Evolutionary conservation across 2,888 invertebrate genomes (phyloP).

Genomic region (Ophion ventricosus): DNA sequence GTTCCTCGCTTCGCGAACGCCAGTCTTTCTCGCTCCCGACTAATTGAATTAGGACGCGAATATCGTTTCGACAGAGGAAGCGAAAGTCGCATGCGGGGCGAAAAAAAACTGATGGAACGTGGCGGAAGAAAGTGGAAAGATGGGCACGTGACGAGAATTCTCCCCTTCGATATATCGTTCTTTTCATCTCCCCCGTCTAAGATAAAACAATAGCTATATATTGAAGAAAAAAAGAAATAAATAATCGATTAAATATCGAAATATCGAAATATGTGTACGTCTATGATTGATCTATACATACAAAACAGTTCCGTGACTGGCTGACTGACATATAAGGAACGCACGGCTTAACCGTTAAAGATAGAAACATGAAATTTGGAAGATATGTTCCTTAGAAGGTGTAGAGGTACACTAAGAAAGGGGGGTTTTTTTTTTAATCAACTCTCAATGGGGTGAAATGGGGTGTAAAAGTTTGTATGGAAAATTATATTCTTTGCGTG

Average conservation of each 20-base stretch:
- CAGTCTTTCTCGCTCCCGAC: constrained; percentile 6
- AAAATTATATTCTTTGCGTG: too few relatives aligned
- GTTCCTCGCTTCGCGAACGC: constrained; percentile 5
- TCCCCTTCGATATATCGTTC: background rate
- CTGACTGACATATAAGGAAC: too few relatives aligned
- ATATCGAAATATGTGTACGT: too few relatives aligned
- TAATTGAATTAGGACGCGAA: constrained; percentile 54
- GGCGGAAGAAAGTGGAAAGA: background rate
- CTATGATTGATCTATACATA: background rate
- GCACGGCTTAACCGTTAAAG: too few relatives aligned
- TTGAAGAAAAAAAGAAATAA: background rate
- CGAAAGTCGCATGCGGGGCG: constrained; percentile 28
- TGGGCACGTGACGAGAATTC: constrained; percentile 55
- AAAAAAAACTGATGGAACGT: constrained; percentile 34
- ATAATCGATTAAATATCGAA: background rate
- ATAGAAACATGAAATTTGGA: too few relatives aligned
- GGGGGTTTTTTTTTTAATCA: too few relatives aligned
- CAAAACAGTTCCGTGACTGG: too few relatives aligned
- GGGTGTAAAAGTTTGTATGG: too few relatives aligned
- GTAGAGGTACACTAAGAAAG: too few relatives aligned
- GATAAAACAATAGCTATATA: too few relatives aligned
- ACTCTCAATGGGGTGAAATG: too few relatives aligned
- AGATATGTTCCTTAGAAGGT: too few relatives aligned
- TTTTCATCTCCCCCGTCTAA: background rate
- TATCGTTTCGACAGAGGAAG: constrained; percentile 42